These are phyloP conservation scores for Botia kubotai DNA, from an alignment of 2,797 vertebrate species.

Conservation along the genomic window DNA sequence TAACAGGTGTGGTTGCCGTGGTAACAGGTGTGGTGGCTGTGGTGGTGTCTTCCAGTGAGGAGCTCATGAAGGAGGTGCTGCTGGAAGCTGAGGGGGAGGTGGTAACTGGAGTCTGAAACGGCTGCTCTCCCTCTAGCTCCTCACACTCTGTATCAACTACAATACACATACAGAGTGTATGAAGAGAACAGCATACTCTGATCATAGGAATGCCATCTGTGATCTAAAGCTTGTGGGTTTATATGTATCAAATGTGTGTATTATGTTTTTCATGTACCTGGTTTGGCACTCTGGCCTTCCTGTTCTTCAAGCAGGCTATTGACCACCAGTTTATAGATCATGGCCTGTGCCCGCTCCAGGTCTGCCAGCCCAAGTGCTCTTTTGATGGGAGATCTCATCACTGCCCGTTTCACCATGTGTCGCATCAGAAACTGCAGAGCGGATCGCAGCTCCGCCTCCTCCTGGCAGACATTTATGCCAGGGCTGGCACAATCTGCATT, in stretches of 20 bases:
- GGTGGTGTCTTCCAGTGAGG: conserved; percentile 96
- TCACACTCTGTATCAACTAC: conserved; percentile 87
- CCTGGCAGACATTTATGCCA: conserved; percentile 83
- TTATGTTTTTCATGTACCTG: conserved; percentile 72
- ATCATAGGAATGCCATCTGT: not conserved
- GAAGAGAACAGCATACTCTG: not conserved
- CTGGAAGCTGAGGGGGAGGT: conserved; percentile 98
- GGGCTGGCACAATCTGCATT: conserved; percentile 83
- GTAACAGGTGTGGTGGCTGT: conserved; percentile 95
- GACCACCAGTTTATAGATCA: conserved; percentile 96
- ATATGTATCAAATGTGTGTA: not conserved
- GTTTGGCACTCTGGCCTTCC: conserved; percentile 82
- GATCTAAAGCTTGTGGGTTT: not conserved
- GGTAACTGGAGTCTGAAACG: conserved; percentile 94
- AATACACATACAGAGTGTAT: not conserved
- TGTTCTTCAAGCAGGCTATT: conserved; percentile 92
- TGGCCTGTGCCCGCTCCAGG: conserved; percentile 94
- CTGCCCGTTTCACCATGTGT: conserved; percentile 96
- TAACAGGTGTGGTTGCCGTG: conserved; percentile 92
- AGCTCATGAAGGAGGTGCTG: conserved; percentile 99
- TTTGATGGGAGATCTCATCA: conserved; percentile 97
- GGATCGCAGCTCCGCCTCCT: conserved; percentile 92
- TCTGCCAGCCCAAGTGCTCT: conserved; percentile 90
- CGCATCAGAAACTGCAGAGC: conserved; percentile 97
- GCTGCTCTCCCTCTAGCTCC: conserved; percentile 85